These are phyloP conservation scores for Galerucella calmariensis DNA, from an alignment of 2,888 invertebrate species.

Conservation along the genomic window DNA sequence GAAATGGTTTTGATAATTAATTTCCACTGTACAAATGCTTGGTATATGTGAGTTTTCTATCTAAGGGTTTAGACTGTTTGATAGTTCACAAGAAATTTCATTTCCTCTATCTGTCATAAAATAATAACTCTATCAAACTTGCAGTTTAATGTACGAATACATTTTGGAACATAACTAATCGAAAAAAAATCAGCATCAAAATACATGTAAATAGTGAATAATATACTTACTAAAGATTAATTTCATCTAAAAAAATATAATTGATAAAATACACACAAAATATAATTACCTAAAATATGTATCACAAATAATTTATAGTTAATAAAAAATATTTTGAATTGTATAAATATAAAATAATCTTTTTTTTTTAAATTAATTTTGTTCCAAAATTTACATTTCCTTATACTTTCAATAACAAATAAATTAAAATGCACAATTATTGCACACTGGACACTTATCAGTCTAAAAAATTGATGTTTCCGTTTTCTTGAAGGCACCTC, in stretches of 20 bases:
- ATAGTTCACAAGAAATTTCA: conserved; percentile 15
- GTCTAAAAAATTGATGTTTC: conserved; percentile 41
- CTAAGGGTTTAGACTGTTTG: conserved; percentile 4
- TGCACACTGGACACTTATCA: conserved; percentile 41
- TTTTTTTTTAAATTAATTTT: conserved; percentile 14
- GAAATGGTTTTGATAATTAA: no score
- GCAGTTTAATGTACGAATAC: neutral
- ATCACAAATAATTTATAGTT: conserved; percentile 14
- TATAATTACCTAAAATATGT: neutral
- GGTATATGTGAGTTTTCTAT: neutral
- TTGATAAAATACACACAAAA: conserved; percentile 7
- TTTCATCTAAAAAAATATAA: neutral
- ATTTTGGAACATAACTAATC: conserved; percentile 21
- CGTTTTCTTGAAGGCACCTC: conserved; percentile 33
- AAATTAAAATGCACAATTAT: conserved; percentile 45
- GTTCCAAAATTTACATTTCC: conserved; percentile 26
- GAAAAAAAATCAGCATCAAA: conserved; percentile 3
- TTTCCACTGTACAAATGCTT: neutral
- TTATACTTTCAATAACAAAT: conserved; percentile 35
- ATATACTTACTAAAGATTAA: neutral
- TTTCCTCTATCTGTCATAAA: conserved; percentile 35
- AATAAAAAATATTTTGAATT: neutral
- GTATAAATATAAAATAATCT: neutral
- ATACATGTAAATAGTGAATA: neutral
- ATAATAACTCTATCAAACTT: conserved; percentile 8